phyloP scores from a whole-genome alignment of 2,797 vertebrate species.

The Clarias platycephalus region DNA sequence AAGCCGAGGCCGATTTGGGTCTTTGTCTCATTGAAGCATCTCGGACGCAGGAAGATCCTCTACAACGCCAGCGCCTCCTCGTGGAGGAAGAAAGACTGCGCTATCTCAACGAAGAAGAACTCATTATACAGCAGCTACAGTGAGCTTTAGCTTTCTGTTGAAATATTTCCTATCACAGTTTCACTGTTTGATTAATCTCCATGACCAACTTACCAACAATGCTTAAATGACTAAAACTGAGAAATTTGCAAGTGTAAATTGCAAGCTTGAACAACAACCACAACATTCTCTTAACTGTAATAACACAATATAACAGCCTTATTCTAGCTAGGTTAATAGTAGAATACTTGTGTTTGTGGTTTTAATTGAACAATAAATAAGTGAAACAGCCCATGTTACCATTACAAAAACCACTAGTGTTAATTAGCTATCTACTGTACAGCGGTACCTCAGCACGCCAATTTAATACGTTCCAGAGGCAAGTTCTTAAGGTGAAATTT shows the following conservation, averaged over 20 bases:
- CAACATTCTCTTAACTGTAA: not conserved
- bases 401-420: not conserved
- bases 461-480: too few species aligned
- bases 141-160: slow-evolving; percentile 66
- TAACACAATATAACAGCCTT: not conserved
- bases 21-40: slow-evolving; percentile 89
- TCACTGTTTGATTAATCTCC: not conserved
- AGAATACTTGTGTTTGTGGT: not conserved
- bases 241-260: not conserved
- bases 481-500: too few species aligned
- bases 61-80: slow-evolving; percentile 92
- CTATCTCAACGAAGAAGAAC: slow-evolving; percentile 95
- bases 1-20: slow-evolving; percentile 90
- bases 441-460: too few species aligned
- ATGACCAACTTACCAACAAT: not conserved
- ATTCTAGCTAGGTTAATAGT: not conserved
- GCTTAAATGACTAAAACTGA: not conserved
- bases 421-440: not conserved
- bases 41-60: slow-evolving; percentile 91
- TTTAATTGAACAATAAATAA: not conserved
- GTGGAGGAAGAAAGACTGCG: slow-evolving; percentile 95
- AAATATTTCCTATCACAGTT: not conserved
- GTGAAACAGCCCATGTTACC: not conserved
- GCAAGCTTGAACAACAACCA: not conserved
- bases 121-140: slow-evolving; percentile 94